These are phyloP conservation scores for Steinernema hermaphroditum DNA, from an alignment of 2,888 invertebrate species.

Conservation along the genomic window DNA sequence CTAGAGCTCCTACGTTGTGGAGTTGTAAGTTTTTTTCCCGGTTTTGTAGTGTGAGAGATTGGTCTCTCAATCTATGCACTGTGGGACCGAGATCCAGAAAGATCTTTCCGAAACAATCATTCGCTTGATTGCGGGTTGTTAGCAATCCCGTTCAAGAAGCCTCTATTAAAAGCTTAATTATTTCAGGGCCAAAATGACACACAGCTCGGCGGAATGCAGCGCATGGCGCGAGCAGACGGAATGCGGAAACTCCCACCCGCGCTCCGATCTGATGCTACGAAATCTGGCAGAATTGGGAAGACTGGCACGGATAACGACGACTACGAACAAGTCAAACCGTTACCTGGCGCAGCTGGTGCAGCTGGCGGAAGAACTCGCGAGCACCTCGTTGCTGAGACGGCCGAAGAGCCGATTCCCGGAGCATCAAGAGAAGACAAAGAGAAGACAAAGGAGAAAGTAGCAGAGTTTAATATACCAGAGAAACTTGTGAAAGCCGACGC, in stretches of 20 bases:
- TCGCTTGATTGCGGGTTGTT: too few relatives aligned
- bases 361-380: too few relatives aligned
- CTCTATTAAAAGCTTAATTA: not conserved
- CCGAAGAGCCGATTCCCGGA: not conserved
- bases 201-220: not conserved
- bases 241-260: not conserved
- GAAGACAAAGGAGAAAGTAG: too few relatives aligned
- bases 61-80: too few relatives aligned
- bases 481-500: conserved; percentile 42
- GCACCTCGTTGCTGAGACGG: not conserved
- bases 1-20: not conserved
- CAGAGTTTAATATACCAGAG: conserved; percentile 38
- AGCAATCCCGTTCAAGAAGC: too few relatives aligned
- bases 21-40: not conserved
- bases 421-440: too few relatives aligned
- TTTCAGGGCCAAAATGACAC: not conserved
- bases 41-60: too few relatives aligned
- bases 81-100: too few relatives aligned
- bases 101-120: too few relatives aligned
- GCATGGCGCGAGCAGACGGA: too few relatives aligned
- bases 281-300: not conserved
- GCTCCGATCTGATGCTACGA: not conserved
- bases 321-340: not conserved
- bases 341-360: not conserved
- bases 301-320: not conserved